Evolutionary conservation across 2,113 vertebrate species (phyloP).

Genomic region (Rhinogobius similis): DNA sequence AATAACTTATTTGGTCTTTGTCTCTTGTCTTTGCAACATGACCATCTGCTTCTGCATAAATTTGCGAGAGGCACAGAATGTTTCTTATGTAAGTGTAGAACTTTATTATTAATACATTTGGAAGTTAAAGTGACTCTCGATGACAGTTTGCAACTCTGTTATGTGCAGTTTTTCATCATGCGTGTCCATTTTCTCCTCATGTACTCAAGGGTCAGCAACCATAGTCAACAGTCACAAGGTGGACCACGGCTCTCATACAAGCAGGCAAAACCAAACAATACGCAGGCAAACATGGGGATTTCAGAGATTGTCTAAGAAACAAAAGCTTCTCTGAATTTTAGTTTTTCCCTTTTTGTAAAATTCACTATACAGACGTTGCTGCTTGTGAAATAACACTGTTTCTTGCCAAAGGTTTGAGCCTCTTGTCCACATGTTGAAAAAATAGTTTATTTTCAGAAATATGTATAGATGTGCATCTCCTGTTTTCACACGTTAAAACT

Average conservation of each 20-base stretch:
- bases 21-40: not conserved
- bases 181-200: not conserved
- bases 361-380: too few species aligned
- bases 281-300: not conserved
- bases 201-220: not conserved
- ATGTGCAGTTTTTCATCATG: not conserved
- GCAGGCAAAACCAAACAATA: not conserved
- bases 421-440: too few species aligned
- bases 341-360: too few species aligned
- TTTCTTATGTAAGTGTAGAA: not conserved
- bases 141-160: not conserved
- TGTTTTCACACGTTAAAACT: not conserved
- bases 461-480: not conserved
- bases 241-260: not conserved
- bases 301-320: too few species aligned
- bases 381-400: too few species aligned
- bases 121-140: not conserved
- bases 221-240: not conserved
- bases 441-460: too few species aligned
- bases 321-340: too few species aligned
- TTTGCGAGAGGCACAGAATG: not conserved
- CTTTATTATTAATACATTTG: not conserved
- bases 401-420: too few species aligned
- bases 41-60: constrained; percentile 3
- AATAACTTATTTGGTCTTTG: not conserved